phyloP scores from a whole-genome alignment of 1,140 invertebrate species.

The Aphelenchoides besseyi region DNA sequence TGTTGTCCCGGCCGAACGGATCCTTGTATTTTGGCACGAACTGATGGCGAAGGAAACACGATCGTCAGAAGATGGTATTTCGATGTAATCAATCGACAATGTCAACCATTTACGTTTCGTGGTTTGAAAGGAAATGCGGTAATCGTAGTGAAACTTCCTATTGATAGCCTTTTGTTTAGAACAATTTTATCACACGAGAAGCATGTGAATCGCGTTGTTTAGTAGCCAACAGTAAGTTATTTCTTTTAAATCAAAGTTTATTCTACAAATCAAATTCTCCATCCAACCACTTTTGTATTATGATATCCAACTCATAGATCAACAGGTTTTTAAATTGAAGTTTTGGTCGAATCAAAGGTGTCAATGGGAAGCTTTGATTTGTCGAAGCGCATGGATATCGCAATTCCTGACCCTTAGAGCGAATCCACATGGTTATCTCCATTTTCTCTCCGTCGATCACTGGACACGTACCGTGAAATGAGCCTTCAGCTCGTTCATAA shows the following conservation, averaged over 20 bases:
- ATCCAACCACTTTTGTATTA: background rate
- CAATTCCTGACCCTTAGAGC: constrained; percentile 42
- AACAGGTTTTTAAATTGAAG: background rate
- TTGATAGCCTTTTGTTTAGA: constrained; percentile 34
- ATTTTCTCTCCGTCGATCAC: constrained; percentile 43
- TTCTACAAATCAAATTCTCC: background rate
- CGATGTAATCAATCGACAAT: constrained; percentile 44
- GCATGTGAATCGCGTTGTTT: constrained; percentile 45
- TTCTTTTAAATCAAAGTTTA: constrained; percentile 5
- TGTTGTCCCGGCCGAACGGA: constrained; percentile 46
- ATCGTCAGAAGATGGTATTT: constrained; percentile 46
- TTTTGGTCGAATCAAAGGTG: background rate
- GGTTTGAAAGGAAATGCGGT: constrained; percentile 64
- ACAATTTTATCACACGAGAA: constrained; percentile 42
- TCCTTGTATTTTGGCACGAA: constrained; percentile 37
- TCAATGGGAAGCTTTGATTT: background rate
- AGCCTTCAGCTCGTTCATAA: constrained; percentile 20
- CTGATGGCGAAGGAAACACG: constrained; percentile 40
- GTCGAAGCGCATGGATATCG: constrained; percentile 25
- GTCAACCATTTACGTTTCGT: constrained; percentile 64
- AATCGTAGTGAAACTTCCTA: background rate
- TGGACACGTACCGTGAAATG: constrained; percentile 47
- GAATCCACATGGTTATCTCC: constrained; percentile 42
- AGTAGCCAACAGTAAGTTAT: constrained; percentile 38
- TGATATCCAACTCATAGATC: background rate